A percentile compares a stretch with the other conserved stretches of the same genome.
Conservation (phyloP, 2,888 invertebrate species). For the Cantharis nigra region DNA sequence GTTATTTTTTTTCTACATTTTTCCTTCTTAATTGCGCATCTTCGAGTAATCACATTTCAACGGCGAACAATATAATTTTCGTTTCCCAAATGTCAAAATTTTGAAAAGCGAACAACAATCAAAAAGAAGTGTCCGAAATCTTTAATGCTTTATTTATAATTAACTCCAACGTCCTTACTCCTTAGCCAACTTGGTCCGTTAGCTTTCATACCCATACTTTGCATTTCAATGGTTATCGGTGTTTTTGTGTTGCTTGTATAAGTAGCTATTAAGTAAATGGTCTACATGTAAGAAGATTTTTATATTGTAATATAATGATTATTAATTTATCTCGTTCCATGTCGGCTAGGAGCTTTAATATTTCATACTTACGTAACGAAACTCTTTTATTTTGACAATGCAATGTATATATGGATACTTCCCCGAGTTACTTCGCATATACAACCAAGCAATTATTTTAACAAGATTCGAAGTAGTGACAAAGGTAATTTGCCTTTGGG, state of each 20-base stretch:
- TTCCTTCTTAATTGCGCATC: conserved; percentile 16
- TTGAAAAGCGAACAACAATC: not conserved
- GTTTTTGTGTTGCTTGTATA: conserved; percentile 4
- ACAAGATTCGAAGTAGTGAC: not conserved
- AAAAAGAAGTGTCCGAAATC: not conserved
- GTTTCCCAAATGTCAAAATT: not conserved
- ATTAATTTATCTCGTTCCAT: not conserved
- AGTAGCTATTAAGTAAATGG: conserved; percentile 1
- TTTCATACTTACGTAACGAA: not conserved
- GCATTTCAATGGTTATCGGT: conserved; percentile 3
- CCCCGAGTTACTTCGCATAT: not conserved
- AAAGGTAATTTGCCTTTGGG: not conserved
- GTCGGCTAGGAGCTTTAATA: not conserved
- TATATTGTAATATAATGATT: conserved; percentile 1
- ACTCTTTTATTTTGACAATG: not conserved
- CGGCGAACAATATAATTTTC: not conserved
- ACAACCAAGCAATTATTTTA: not conserved
- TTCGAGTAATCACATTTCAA: conserved; percentile 2
- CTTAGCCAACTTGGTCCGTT: not conserved
- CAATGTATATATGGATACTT: not conserved
- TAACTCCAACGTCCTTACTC: not conserved
- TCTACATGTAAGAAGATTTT: not conserved
- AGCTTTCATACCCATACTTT: not conserved
- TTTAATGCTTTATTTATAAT: not conserved
- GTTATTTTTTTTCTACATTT: not conserved